These are phyloP conservation scores for Quadroppia sp. DNA, from an alignment of 2,888 invertebrate genomes.

Conservation along the genomic window DNA sequence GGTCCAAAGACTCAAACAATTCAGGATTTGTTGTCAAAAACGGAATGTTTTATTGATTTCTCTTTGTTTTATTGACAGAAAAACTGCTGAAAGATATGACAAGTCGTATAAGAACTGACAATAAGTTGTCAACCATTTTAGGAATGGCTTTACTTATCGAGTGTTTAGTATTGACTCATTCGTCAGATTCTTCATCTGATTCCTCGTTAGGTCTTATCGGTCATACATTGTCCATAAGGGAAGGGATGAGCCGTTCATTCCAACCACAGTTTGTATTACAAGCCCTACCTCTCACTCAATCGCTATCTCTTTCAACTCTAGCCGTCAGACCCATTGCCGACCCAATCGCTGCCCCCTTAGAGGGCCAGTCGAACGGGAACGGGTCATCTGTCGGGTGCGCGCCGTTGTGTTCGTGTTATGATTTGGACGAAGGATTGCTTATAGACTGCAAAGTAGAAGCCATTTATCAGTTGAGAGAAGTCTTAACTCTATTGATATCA, in stretches of 20 bases:
- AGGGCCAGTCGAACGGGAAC: not conserved
- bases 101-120: slow-evolving; percentile 9
- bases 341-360: not conserved
- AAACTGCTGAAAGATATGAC: slow-evolving; percentile 20
- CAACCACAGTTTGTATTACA: slow-evolving; percentile 11
- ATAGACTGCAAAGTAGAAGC: slow-evolving; percentile 82
- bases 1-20: not conserved
- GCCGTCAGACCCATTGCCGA: not conserved
- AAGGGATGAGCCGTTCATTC: not conserved
- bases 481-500: slow-evolving; percentile 55
- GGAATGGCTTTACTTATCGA: slow-evolving; percentile 3
- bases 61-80: slow-evolving; percentile 32
- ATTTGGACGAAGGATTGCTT: slow-evolving; percentile 83
- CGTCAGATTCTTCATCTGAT: not conserved
- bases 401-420: slow-evolving; percentile 74
- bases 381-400: not conserved
- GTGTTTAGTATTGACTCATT: slow-evolving; percentile 4
- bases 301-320: slow-evolving; percentile 6
- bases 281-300: slow-evolving; percentile 11
- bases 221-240: not conserved
- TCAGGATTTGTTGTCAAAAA: too few relatives aligned
- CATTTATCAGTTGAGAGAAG: slow-evolving; percentile 67
- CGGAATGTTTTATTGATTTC: slow-evolving; percentile 20
- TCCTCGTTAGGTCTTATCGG: not conserved
- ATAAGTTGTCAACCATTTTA: slow-evolving; percentile 17